phyloP scores from a whole-genome alignment of 2,113 vertebrate species.

The Ctenodactylus gundi region DNA sequence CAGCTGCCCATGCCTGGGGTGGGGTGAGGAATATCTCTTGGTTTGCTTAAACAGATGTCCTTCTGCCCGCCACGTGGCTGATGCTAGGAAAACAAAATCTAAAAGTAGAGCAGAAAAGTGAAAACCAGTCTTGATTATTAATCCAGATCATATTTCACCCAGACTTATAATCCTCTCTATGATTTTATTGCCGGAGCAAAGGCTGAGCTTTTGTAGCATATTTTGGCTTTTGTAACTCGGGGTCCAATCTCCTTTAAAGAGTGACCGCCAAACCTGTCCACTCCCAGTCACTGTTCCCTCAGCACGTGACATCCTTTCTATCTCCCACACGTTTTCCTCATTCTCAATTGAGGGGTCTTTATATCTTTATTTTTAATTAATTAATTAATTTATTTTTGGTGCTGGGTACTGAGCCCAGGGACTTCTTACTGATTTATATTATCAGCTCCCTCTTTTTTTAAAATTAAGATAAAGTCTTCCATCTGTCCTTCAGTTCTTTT shows the following conservation, averaged over 20 bases:
- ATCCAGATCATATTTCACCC: background rate
- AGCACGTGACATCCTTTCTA: background rate
- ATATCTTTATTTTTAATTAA: background rate
- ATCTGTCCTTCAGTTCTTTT: background rate
- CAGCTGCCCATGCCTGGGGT: too few species aligned
- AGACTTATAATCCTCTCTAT: background rate
- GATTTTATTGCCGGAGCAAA: background rate
- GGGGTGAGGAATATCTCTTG: too few species aligned
- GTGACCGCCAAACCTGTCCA: background rate
- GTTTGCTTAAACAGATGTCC: too few species aligned
- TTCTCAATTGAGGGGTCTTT: background rate
- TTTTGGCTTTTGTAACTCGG: background rate
- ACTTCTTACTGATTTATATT: background rate
- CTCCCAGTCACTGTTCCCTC: background rate
- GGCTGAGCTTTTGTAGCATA: background rate
- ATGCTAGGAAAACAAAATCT: too few species aligned
- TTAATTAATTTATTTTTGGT: background rate
- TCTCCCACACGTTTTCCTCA: background rate
- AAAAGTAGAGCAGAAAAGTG: too few species aligned
- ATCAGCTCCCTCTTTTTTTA: background rate
- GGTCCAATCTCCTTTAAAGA: background rate
- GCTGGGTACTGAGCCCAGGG: background rate
- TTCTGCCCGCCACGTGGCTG: too few species aligned
- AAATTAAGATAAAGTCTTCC: background rate
- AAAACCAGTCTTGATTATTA: too few species aligned